phyloP scores from a whole-genome alignment of 2,113 vertebrate species.

The Dendropsophus ebraccatus region DNA sequence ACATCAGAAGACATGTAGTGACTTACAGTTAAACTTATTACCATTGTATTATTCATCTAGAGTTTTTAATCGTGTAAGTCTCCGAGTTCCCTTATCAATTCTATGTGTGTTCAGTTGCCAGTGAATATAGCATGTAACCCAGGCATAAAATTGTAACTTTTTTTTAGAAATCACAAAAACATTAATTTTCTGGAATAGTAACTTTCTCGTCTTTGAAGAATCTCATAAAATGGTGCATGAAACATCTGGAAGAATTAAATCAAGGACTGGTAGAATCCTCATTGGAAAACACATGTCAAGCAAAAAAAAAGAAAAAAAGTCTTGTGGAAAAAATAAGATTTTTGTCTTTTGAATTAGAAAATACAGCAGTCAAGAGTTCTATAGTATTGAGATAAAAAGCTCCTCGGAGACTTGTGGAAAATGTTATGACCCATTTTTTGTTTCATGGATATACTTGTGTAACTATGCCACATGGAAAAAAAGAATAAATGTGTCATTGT shows the following conservation, averaged over 20 bases:
- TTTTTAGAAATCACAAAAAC: conserved; percentile 34
- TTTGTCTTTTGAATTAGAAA: conserved; percentile 68
- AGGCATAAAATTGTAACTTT: conserved; percentile 51
- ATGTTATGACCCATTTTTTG: conserved; percentile 29
- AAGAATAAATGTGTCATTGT: conserved; percentile 36
- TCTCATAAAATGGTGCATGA: conserved; percentile 67
- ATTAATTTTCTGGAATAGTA: conserved; percentile 51
- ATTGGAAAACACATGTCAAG: conserved; percentile 68
- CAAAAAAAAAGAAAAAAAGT: conserved; percentile 64
- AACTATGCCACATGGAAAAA: conserved; percentile 35
- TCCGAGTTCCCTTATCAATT: background rate
- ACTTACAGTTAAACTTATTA: background rate
- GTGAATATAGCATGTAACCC: conserved; percentile 11
- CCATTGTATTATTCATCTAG: background rate
- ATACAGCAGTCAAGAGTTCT: conserved; percentile 62
- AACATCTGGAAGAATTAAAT: conserved; percentile 75
- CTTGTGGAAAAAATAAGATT: conserved; percentile 69
- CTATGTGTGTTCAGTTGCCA: conserved; percentile 29
- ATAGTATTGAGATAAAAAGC: conserved; percentile 63
- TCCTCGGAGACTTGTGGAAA: conserved; percentile 62
- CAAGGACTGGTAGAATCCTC: conserved; percentile 70
- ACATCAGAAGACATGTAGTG: conserved; percentile 6
- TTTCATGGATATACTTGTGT: conserved; percentile 11
- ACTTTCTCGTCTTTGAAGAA: conserved; percentile 67
- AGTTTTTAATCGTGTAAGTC: background rate